These are phyloP conservation scores for Propithecus coquereli DNA, from an alignment of 2,113 vertebrate species.

Conservation along the genomic window DNA sequence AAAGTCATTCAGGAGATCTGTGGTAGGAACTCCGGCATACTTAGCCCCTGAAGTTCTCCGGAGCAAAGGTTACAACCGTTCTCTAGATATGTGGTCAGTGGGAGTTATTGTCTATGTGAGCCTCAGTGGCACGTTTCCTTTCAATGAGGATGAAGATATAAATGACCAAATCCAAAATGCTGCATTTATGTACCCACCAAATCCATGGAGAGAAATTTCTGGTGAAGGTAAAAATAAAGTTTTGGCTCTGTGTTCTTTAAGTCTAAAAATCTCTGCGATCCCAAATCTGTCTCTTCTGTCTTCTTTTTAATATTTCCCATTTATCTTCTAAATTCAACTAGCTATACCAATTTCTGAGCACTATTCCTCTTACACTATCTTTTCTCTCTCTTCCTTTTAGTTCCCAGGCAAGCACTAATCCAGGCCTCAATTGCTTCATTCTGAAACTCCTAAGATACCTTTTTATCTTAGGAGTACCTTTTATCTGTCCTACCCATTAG, in stretches of 20 bases:
- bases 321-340: not conserved
- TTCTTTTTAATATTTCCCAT: not conserved
- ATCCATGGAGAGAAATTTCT: conserved; percentile 97
- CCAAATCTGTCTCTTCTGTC: not conserved
- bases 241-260: not conserved
- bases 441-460: not conserved
- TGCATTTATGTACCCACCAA: conserved; percentile 98
- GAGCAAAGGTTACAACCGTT: conserved; percentile 98
- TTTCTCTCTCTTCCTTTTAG: not conserved
- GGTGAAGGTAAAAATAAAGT: conserved; percentile 88
- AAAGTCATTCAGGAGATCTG: conserved; percentile 96
- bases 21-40: conserved; percentile 97
- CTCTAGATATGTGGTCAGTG: conserved; percentile 98
- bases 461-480: not conserved
- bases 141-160: conserved; percentile 98
- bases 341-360: not conserved
- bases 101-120: conserved; percentile 98
- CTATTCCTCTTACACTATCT: not conserved
- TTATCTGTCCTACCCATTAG: not conserved
- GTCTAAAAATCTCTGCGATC: conserved; percentile 16
- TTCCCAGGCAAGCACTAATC: not conserved
- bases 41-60: conserved; percentile 96
- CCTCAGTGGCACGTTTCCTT: conserved; percentile 97
- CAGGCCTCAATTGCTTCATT: not conserved
- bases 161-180: conserved; percentile 99